Base-by-base conservation (phyloP, 1,140 invertebrate species). In the Dendrolimus punctatus region DNA sequence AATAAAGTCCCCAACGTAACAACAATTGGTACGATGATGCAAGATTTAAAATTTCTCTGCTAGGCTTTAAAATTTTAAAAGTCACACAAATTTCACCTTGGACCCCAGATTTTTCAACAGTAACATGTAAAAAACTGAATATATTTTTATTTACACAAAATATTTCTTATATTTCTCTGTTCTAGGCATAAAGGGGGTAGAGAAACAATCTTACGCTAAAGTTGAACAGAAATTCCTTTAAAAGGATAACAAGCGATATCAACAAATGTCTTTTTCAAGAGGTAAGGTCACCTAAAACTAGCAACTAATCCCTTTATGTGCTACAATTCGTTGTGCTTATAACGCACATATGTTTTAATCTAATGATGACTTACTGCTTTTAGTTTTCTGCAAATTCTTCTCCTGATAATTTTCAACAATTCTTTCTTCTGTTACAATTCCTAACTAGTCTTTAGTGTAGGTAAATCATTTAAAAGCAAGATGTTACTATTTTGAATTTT, bases 191-290 rank as follows among this genome's bases (percentile, higher is more conserved):
- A 68, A 79, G 69, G 76, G 70, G 66, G 61, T 58, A 71, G 66
- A 60, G 74, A 75, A 79, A 72, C 64, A 76, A 72, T 64, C 73
- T 80, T 77, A 81, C 52, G 71, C 75, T 81, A 73, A 76, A 57
- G 68, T 62, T 73, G 68, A 85, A 80, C 68, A 64, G 64, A 81
- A 83, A 7, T 23, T 80, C 78, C 80, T 83, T 85, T 76, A 57
- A 56, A 81, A 85, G 81, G 81, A 85, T 85, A 85, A 85, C 81
- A 83, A 81, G 76, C 76, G 53, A 74, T 70, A 80, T 80, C 74
- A 76, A 78, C 23, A 75, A 65, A 40, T 78, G 74, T 80, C 71
- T 80, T 76, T 78, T 76, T 60, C 70, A 65, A 66, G 77, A 80
- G 80, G 71, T 80, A 79, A 72, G 58, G 53, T 75, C 62, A 70